phyloP scores from a whole-genome alignment of 2,888 invertebrate species.

The Noctuana brunneofusca region DNA sequence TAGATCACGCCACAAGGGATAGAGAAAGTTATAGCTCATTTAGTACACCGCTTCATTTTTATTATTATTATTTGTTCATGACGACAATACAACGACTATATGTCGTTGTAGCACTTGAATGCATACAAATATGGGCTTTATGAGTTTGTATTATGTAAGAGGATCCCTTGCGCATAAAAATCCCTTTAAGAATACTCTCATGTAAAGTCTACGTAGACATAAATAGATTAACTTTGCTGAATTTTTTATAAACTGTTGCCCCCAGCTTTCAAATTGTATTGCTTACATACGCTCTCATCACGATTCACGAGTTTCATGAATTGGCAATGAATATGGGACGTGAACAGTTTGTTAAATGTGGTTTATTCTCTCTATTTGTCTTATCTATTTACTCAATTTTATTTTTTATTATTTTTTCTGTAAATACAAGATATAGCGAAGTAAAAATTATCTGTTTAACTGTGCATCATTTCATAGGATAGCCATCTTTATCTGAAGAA shows the following conservation, averaged over 20 bases:
- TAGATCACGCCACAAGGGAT: constrained; percentile 11
- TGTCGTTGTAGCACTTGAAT: constrained; percentile 25
- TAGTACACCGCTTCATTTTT: constrained; percentile 42
- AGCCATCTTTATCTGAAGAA: constrained; percentile 85
- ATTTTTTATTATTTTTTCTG: constrained; percentile 67
- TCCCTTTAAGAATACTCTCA: constrained; percentile 7
- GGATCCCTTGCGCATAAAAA: constrained; percentile 15
- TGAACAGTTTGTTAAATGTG: constrained; percentile 27
- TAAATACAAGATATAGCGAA: constrained; percentile 82
- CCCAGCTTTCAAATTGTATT: constrained; percentile 53
- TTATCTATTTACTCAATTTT: constrained; percentile 40
- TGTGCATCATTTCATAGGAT: constrained; percentile 89
- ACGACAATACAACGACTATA: constrained; percentile 18
- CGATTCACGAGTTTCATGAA: not conserved
- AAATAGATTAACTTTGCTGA: constrained; percentile 45
- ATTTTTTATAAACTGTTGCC: constrained; percentile 48
- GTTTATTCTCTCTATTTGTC: constrained; percentile 18
- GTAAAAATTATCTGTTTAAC: constrained; percentile 90
- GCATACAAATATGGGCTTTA: constrained; percentile 30
- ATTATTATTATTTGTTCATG: constrained; percentile 33
- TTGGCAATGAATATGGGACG: constrained; percentile 27
- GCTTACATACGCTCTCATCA: constrained; percentile 37
- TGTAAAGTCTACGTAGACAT: constrained; percentile 40
- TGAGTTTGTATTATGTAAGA: constrained; percentile 19
- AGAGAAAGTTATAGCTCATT: constrained; percentile 33